phyloP scores from a whole-genome alignment of 35 echinoderm and acorn worm genomes.

The Diadema setosum region DNA sequence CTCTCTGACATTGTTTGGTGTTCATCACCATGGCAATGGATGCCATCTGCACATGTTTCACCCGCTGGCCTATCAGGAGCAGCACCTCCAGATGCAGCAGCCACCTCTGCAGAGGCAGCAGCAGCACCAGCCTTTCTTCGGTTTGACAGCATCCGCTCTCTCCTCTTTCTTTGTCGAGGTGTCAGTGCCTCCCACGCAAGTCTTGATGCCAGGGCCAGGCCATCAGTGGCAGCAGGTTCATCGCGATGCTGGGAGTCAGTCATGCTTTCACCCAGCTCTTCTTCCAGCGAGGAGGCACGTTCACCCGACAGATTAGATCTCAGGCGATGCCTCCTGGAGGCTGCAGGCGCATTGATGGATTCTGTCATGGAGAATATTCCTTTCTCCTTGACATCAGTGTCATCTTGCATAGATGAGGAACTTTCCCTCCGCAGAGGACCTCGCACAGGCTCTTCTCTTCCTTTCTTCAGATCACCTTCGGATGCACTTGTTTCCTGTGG shows the following conservation, averaged over 20 bases:
- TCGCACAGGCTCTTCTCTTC: background rate
- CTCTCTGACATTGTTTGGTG: background rate
- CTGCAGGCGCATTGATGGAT: slow-evolving; percentile 7
- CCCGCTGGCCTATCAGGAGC: background rate
- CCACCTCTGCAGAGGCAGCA: background rate
- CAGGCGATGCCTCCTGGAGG: slow-evolving; percentile 15
- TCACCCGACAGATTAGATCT: slow-evolving; percentile 55
- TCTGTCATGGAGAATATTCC: slow-evolving; percentile 7
- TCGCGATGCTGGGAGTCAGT: slow-evolving; percentile 47
- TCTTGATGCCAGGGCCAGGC: slow-evolving; percentile 43
- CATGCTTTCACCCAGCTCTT: slow-evolving; percentile 34
- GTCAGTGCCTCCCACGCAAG: slow-evolving; percentile 87
- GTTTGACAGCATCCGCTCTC: slow-evolving; percentile 66
- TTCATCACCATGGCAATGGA: slow-evolving; percentile 5
- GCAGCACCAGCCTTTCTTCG: background rate
- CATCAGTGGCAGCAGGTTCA: slow-evolving; percentile 42
- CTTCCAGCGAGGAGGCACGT: slow-evolving; percentile 41
- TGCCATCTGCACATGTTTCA: background rate
- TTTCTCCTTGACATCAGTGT: slow-evolving; percentile 16
- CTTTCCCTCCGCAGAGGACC: slow-evolving; percentile 1
- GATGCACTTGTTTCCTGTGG: background rate
- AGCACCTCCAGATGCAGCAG: background rate
- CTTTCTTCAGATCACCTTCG: slow-evolving; percentile 8
- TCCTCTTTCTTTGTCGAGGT: slow-evolving; percentile 65
- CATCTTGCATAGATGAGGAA: slow-evolving; percentile 25